phyloP scores from a whole-genome alignment of 2,797 vertebrate species.

The Arremon aurantiirostris region DNA sequence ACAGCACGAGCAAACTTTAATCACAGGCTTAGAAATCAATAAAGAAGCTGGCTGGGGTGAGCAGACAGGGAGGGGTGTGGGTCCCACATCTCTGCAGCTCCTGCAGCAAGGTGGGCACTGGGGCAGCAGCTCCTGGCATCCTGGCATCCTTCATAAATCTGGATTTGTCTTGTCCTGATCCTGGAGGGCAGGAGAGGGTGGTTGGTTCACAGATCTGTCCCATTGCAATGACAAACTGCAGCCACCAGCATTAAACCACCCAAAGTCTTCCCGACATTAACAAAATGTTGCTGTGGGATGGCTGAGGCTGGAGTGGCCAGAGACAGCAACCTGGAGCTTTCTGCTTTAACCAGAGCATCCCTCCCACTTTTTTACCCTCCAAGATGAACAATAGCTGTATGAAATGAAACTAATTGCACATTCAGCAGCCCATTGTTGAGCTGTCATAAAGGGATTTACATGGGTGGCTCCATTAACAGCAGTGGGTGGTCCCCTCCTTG shows the following conservation, averaged over 20 bases:
- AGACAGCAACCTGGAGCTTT: background rate
- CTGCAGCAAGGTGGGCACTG: accelerated
- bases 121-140: background rate
- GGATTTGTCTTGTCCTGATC: background rate
- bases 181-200: background rate
- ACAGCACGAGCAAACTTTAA: constrained; percentile 9
- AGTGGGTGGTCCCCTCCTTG: background rate
- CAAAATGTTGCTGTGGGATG: background rate
- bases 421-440: constrained; percentile 14
- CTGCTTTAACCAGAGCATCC: background rate
- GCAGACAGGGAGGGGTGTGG: background rate
- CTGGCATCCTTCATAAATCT: background rate
- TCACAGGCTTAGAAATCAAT: constrained; percentile 26
- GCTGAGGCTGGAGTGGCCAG: background rate
- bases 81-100: background rate
- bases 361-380: background rate
- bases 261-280: background rate
- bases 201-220: background rate
- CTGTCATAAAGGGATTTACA: background rate
- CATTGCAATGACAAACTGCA: background rate
- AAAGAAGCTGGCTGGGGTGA: background rate
- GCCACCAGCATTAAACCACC: background rate
- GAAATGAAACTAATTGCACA: constrained; percentile 12
- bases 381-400: background rate
- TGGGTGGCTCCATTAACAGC: background rate